Evolutionary conservation across 2,113 vertebrate genomes (phyloP).

Genomic region (Dissostichus mawsoni): DNA sequence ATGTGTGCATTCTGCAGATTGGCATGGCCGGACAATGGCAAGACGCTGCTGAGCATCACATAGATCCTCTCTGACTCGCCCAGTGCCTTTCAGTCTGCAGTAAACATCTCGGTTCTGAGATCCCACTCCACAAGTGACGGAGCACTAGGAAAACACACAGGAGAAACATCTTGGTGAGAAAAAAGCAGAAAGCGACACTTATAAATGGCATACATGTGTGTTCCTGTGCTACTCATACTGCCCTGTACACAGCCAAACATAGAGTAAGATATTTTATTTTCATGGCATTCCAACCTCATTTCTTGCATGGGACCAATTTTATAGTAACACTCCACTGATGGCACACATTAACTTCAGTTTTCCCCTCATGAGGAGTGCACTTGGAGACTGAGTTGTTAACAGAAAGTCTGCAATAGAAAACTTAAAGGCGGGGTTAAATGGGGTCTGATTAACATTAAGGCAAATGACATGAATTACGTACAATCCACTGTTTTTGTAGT

Average conservation of each 20-base stretch:
- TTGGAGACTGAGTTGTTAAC: too few relatives aligned
- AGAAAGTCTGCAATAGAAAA: too few relatives aligned
- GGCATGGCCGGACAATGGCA: slow-evolving; percentile 75
- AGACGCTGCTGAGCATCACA: slow-evolving; percentile 80
- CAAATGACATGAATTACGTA: too few relatives aligned
- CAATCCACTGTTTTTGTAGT: too few relatives aligned
- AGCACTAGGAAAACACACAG: slow-evolving; percentile 84
- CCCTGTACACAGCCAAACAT: not conserved
- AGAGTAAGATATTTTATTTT: not conserved
- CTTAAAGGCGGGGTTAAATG: too few relatives aligned
- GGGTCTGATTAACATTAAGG: too few relatives aligned
- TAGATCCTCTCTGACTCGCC: slow-evolving; percentile 79
- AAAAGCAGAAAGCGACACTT: not conserved
- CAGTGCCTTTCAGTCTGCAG: slow-evolving; percentile 86
- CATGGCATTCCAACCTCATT: not conserved
- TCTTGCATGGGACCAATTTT: not conserved
- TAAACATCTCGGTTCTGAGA: slow-evolving; percentile 87
- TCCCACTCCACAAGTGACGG: slow-evolving; percentile 90
- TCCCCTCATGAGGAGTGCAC: not conserved
- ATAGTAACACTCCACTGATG: not conserved
- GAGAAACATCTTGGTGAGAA: not conserved
- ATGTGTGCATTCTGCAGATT: slow-evolving; percentile 76
- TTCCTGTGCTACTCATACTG: not conserved
- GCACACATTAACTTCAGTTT: not conserved
- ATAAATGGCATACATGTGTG: not conserved